Percentiles rank a stretch among this genome's conserved stretches.
Evolutionary conservation across 2,888 invertebrate species (phyloP).

Genomic region (Rosalia funebris): DNA sequence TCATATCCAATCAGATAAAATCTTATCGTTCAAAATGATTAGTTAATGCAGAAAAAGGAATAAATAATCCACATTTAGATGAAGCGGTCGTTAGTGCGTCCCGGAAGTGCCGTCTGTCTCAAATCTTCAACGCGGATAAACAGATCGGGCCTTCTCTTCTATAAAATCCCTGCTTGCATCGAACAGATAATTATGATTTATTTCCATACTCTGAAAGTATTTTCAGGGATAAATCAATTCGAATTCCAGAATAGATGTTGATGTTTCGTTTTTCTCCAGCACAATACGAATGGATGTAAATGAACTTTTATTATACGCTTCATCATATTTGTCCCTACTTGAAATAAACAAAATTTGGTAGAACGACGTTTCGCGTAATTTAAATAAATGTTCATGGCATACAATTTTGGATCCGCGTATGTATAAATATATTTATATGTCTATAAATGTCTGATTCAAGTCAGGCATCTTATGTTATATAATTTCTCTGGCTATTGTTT

Average conservation of each 20-base stretch:
- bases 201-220: constrained; percentile 38
- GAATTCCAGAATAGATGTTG: constrained; percentile 22
- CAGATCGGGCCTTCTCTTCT: constrained; percentile 44
- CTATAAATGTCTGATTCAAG: too few relatives aligned
- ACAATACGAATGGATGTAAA: constrained; percentile 12
- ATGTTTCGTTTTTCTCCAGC: constrained; percentile 5
- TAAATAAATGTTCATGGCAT: not conserved
- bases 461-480: too few relatives aligned
- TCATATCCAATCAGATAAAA: constrained; percentile 58
- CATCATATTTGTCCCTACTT: constrained; percentile 1
- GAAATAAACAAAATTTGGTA: not conserved
- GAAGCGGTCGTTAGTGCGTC: constrained; percentile 60
- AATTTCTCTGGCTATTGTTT: too few relatives aligned
- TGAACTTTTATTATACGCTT: constrained; percentile 23
- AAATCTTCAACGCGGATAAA: constrained; percentile 50
- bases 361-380: not conserved
- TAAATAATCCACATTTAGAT: constrained; percentile 63
- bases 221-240: constrained; percentile 39
- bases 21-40: constrained; percentile 62
- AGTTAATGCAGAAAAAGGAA: constrained; percentile 61
- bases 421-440: too few relatives aligned
- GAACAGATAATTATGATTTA: constrained; percentile 49
- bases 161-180: constrained; percentile 36
- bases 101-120: constrained; percentile 50
- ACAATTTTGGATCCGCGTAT: too few relatives aligned